A percentile compares a stretch with the other conserved stretches of the same genome.
Conservation (phyloP, 2,888 invertebrate genomes). For the Omphaloscelis lunosa region DNA sequence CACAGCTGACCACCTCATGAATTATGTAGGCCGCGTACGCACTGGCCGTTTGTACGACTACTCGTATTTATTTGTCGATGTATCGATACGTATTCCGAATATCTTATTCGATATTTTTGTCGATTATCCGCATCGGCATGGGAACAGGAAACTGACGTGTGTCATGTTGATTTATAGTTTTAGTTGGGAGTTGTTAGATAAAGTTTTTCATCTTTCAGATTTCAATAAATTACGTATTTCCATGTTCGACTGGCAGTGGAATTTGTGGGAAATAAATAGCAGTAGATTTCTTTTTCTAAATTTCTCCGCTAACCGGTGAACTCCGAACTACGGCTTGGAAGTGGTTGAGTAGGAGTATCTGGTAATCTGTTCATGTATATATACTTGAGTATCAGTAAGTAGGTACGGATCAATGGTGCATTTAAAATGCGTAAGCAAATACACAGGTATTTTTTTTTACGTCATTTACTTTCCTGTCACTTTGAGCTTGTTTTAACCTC, state of each 20-base stretch:
- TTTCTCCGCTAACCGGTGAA: conserved; percentile 13
- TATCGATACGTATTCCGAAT: conserved; percentile 70
- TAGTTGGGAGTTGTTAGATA: conserved; percentile 47
- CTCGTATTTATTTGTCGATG: conserved; percentile 70
- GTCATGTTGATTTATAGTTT: conserved; percentile 62
- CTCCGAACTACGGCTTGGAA: conserved; percentile 1
- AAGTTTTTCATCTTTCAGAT: conserved; percentile 54
- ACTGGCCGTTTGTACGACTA: conserved; percentile 64
- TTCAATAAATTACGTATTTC: conserved; percentile 49
- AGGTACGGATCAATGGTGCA: background rate
- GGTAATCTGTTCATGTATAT: background rate
- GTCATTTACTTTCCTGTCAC: background rate
- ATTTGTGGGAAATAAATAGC: conserved; percentile 37
- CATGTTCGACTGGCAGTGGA: conserved; percentile 30
- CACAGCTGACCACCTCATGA: conserved; percentile 67
- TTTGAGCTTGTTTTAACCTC: background rate
- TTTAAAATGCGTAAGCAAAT: background rate
- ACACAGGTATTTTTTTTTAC: background rate
- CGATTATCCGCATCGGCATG: conserved; percentile 63
- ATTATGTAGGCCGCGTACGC: conserved; percentile 66
- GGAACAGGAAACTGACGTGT: conserved; percentile 62
- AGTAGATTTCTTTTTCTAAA: conserved; percentile 24
- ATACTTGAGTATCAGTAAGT: background rate
- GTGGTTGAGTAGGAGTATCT: background rate
- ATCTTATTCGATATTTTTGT: conserved; percentile 66